Evolutionary conservation across 1,140 invertebrate genomes (phyloP).

Genomic region (Aphis craccivora): DNA sequence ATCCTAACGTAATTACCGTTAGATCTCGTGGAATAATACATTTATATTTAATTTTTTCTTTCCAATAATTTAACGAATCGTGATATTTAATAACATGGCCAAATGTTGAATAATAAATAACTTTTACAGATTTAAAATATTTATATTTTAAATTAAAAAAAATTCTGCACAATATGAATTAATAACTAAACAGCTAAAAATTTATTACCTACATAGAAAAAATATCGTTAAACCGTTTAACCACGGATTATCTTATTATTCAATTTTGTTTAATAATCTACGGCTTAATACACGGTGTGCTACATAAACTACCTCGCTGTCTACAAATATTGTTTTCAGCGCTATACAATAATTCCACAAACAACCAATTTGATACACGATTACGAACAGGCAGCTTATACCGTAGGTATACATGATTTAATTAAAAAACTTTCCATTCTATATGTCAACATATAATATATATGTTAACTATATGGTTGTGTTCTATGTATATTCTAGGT

Average conservation of each 20-base stretch:
- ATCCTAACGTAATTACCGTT: background rate
- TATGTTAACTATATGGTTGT: background rate
- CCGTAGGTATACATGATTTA: no score
- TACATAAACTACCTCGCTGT: background rate
- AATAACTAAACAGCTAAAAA: background rate
- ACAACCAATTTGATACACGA: no score
- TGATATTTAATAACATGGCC: background rate
- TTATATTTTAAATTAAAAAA: background rate
- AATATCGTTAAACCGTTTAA: background rate
- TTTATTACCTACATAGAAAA: background rate
- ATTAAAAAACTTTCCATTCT: background rate
- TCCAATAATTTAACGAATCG: background rate
- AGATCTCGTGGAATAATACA: background rate
- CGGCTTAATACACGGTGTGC: background rate
- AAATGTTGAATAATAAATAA: background rate
- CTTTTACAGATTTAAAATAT: background rate
- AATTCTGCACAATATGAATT: background rate
- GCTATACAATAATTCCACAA: background rate
- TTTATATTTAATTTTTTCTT: background rate
- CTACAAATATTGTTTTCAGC: background rate
- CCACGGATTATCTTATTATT: background rate
- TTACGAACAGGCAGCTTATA: no score
- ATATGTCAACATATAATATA: background rate
- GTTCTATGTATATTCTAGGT: background rate
- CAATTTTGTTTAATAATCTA: background rate